Base-by-base conservation (phyloP, 2,113 vertebrate genomes). In the Sinocyclocheilus anshuiensis region DNA sequence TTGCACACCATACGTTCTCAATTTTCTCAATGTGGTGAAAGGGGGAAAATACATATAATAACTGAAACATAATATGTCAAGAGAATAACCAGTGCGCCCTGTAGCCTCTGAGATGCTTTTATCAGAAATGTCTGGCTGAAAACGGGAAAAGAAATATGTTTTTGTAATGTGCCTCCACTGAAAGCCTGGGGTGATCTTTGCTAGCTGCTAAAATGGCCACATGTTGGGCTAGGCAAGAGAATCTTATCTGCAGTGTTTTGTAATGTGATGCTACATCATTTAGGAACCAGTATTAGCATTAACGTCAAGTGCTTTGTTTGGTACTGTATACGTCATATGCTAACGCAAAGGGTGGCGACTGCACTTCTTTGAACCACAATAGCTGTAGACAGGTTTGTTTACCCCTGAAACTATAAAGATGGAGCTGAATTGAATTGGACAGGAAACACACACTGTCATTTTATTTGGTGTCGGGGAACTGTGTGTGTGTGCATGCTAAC, bases 31-130 rank as follows among this genome's bases (percentile, higher is more conserved):
- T 90, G 87, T 88, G 89, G 90, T 90, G 92, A 86, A 89, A 90
- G 90, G 90, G 86, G 89, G 90, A 88, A 93, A 92, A 91, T 92
- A 90, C 87, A 90, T 93, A 92, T 92, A 92, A 94, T 94, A 93
- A 94, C 92, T 92, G 91, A 93, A 93, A 94, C 94, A 94, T 92
- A 92, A 94, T 92, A 92, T 90, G 91, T 91, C 92, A 91, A 89
- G 92, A 94, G 91, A 93, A 93, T 93, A 94, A 94, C 13, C 91
- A 94, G 92, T 90, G 87, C 90, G 90, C 90, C 92, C 84, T 87
- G 91, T 93, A 88, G 77, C 90, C 88, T 92, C 87, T 93, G 91
- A 93, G 90, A 87, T 84, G 77, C 90, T 92, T 94, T 93, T 94
- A 92, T 93, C 89, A 91, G 89, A 87, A 88, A 92, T 91, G 86